These are phyloP conservation scores for Blennius ocellaris DNA, from an alignment of 2,113 vertebrate species.

Conservation along the genomic window DNA sequence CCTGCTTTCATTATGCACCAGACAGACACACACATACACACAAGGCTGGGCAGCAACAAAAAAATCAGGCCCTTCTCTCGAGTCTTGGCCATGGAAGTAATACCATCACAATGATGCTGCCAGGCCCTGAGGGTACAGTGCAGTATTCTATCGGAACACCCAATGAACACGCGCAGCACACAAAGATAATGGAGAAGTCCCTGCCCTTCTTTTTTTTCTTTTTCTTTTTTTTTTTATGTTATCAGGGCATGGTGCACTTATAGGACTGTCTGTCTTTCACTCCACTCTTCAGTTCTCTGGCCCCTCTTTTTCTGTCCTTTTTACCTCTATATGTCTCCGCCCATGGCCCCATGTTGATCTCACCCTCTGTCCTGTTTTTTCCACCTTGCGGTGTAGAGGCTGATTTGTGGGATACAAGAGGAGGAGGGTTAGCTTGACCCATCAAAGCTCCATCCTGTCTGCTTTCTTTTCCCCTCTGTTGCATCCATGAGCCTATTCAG, in stretches of 20 bases:
- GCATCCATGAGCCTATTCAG: constrained; percentile 52
- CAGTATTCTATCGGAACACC: constrained; percentile 64
- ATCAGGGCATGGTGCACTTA: constrained; percentile 77
- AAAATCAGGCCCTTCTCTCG: constrained; percentile 55
- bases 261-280: constrained; percentile 47
- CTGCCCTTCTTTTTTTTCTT: constrained; percentile 67
- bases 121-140: constrained; percentile 65
- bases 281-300: constrained; percentile 35
- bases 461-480: constrained; percentile 34
- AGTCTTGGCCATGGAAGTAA: constrained; percentile 79
- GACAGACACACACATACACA: constrained; percentile 56
- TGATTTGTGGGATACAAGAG: constrained; percentile 32
- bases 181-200: constrained; percentile 78
- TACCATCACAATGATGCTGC: constrained; percentile 76
- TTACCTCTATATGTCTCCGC: constrained; percentile 46
- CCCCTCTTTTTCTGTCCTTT: constrained; percentile 51
- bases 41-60: constrained; percentile 44
- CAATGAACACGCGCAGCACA: constrained; percentile 65
- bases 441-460: constrained; percentile 49
- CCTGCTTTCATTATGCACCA: constrained; percentile 35
- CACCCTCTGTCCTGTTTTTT: constrained; percentile 37
- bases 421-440: constrained; percentile 49
- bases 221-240: constrained; percentile 64
- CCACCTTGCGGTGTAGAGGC: constrained; percentile 36
- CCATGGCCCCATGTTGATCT: constrained; percentile 46